Base-by-base conservation (phyloP, 2,797 vertebrate species). In the Scleropages formosus region DNA sequence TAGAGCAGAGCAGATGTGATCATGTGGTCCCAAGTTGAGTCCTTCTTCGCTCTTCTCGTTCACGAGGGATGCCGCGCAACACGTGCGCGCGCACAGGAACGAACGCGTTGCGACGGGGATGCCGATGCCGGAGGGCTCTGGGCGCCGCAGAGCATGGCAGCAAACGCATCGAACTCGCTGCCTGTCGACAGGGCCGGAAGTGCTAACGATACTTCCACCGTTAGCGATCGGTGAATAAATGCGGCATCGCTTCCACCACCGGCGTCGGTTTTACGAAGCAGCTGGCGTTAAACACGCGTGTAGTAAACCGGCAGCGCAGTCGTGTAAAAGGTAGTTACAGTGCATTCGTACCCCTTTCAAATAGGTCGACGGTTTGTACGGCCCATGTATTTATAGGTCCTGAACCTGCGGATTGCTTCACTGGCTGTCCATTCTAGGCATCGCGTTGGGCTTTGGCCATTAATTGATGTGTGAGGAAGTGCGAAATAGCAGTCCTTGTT, bases 221-320 rank as follows among this genome's bases (percentile, higher is more conserved):
- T 70, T 56, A 58, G 27, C 22, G 16, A 66, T 13, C 47, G 62
- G 15, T 39, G 75, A 66, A 66, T 47, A 75, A 59, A 67, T 26
- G 51, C 44, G 24, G 46, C 47, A 24, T 44, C 63, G 6, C 16
- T 67, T 15, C 59, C 44, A 65, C 27, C 47, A 49, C 62, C n/a
- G 4, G 0, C 8, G 61, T 26, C 39, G 18, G 27, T 51, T n/a
- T 75, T 75, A 60, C 60, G 39, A 60, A 56, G 39, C 27, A 39
- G 13, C 22, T 16, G 11, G 31, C 70, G 59, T 59, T 60, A 59
- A 60, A 72, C 31, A 4, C 4, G 53, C 26, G 15, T 31, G 3
- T 58, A 67, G 49, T 67, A 67, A 53, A 56, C 63, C 59, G 74
- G 61, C n/a, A 49, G 12, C 18, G 44, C 68, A 49, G 68, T 68